Percentiles rank a stretch among this genome's conserved stretches.
Evolutionary conservation across 2,113 vertebrate genomes (phyloP).

Genomic region (Tympanuchus pallidicinctus): DNA sequence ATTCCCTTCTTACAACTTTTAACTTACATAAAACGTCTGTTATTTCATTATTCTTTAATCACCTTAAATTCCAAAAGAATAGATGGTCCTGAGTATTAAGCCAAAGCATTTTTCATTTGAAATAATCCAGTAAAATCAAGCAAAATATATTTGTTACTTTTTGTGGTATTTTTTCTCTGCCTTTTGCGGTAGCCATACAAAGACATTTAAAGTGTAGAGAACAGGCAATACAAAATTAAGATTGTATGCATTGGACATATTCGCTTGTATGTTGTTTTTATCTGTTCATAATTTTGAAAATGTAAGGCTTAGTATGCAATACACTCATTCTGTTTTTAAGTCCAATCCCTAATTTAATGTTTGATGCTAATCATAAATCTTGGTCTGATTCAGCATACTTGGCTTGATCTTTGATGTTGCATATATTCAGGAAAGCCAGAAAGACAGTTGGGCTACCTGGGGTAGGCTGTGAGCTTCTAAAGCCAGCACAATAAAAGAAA

Average conservation of each 20-base stretch:
- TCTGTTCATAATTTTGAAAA: not conserved
- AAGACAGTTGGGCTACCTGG: not conserved
- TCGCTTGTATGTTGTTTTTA: not conserved
- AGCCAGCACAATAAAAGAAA: not conserved
- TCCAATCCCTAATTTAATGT: not conserved
- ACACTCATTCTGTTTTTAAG: not conserved
- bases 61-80: slow-evolving; percentile 70
- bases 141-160: not conserved
- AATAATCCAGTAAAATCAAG: not conserved
- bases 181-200: not conserved
- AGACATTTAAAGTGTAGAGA: not conserved
- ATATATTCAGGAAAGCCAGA: not conserved
- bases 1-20: slow-evolving; percentile 48
- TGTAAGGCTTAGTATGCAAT: not conserved
- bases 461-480: not conserved
- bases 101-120: not conserved
- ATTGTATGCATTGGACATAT: not conserved
- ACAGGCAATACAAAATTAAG: not conserved
- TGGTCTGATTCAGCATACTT: not conserved
- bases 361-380: not conserved
- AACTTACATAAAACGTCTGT: not conserved
- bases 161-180: not conserved
- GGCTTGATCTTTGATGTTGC: not conserved
- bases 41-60: slow-evolving; percentile 62
- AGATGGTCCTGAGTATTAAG: slow-evolving; percentile 22